These are phyloP conservation scores for Polyploca ridens DNA, from an alignment of 2,888 invertebrate genomes.

Conservation along the genomic window DNA sequence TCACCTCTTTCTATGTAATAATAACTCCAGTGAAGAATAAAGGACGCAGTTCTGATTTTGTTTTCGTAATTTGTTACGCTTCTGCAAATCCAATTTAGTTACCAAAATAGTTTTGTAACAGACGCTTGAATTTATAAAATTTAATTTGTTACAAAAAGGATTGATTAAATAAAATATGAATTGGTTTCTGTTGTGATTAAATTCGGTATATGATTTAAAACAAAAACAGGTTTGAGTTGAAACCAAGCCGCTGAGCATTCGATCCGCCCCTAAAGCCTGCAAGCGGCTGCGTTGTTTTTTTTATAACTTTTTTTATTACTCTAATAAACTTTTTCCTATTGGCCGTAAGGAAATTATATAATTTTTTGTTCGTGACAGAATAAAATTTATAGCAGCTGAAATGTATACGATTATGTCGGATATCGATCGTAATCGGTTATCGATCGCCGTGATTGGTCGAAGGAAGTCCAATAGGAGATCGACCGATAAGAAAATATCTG, in stretches of 20 bases:
- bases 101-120: no score
- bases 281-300: constrained; percentile 47
- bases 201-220: constrained; percentile 53
- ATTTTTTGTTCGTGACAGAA: constrained; percentile 61
- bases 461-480: constrained; percentile 31
- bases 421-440: constrained; percentile 60
- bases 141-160: neutral
- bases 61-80: neutral
- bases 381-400: constrained; percentile 81
- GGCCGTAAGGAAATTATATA: constrained; percentile 73
- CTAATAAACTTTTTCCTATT: constrained; percentile 82
- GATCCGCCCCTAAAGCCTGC: constrained; percentile 71
- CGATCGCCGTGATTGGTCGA: constrained; percentile 58
- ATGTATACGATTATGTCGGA: constrained; percentile 50
- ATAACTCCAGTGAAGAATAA: neutral
- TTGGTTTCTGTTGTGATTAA: constrained; percentile 19
- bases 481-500: constrained; percentile 19
- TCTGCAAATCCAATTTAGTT: neutral
- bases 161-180: neutral
- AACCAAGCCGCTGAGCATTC: constrained; percentile 60
- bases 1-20: neutral
- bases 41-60: no score
- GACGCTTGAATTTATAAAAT: neutral
- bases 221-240: constrained; percentile 70
- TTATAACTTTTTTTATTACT: constrained; percentile 60